These are phyloP conservation scores for Hesperophylax magnus DNA, from an alignment of 1,140 invertebrate genomes.

Conservation along the genomic window DNA sequence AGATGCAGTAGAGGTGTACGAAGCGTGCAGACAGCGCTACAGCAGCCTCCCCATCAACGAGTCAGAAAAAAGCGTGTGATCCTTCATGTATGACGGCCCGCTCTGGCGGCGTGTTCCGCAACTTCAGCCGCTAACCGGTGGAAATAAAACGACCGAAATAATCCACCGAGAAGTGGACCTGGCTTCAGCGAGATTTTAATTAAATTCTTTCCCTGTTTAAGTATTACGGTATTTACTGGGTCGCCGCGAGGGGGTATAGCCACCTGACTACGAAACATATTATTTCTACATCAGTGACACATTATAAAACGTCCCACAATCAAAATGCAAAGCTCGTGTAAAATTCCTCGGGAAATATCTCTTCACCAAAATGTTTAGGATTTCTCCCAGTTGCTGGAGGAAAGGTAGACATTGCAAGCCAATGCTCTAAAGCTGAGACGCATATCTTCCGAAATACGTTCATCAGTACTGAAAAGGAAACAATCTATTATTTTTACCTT, in stretches of 20 bases:
- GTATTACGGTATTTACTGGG: neutral
- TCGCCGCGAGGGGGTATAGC: too few species aligned
- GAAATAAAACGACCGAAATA: constrained; percentile 39
- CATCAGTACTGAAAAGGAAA: too few species aligned
- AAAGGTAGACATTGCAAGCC: too few species aligned
- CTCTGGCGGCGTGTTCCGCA: neutral
- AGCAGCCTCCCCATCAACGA: neutral
- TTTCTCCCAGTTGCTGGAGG: too few species aligned
- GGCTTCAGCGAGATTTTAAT: constrained; percentile 16
- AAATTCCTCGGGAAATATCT: neutral
- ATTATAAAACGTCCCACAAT: neutral
- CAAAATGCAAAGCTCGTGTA: neutral
- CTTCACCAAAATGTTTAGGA: too few species aligned
- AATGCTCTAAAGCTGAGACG: too few species aligned
- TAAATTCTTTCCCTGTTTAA: constrained; percentile 41
- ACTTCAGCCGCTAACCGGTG: neutral
- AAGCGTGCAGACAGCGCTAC: constrained; percentile 29
- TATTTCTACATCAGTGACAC: too few species aligned
- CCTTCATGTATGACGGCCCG: constrained; percentile 29
- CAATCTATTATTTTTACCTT: too few species aligned
- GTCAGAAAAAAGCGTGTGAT: constrained; percentile 7
- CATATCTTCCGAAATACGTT: too few species aligned
- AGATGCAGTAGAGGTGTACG: too few species aligned
- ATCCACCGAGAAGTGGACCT: constrained; percentile 10
- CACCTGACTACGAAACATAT: too few species aligned